These are phyloP conservation scores for Saccostrea cuccullata DNA, from an alignment of 1,140 invertebrate genomes.

Conservation along the genomic window DNA sequence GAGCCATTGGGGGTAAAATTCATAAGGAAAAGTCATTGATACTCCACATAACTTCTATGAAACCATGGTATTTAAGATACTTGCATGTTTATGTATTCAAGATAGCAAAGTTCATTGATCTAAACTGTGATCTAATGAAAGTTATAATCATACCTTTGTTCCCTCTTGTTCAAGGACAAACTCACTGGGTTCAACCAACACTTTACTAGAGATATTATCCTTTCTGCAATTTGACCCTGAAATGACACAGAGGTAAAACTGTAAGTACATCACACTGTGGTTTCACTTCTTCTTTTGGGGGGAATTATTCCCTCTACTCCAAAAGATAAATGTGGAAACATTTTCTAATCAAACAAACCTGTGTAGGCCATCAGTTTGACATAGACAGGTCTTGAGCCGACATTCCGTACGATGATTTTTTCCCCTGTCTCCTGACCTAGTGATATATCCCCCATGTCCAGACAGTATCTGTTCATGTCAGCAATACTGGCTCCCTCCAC, in stretches of 20 bases:
- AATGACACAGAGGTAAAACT: not conserved
- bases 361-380: conserved; percentile 9
- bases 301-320: too few species aligned
- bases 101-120: too few species aligned
- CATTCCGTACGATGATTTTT: not conserved
- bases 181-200: conserved; percentile 8
- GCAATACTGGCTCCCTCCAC: conserved; percentile 31
- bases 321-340: not conserved
- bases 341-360: not conserved
- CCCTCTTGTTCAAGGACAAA: conserved; percentile 29
- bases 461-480: conserved; percentile 18
- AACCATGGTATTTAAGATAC: too few species aligned
- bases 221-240: conserved; percentile 19
- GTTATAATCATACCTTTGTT: not conserved
- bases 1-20: too few species aligned
- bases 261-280: not conserved
- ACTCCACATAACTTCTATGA: too few species aligned
- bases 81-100: too few species aligned
- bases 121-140: not conserved
- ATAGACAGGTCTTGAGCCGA: conserved; percentile 7
- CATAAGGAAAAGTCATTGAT: too few species aligned
- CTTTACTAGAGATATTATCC: conserved; percentile 16
- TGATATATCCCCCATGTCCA: conserved; percentile 28
- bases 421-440: not conserved
- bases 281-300: not conserved